Base-by-base conservation (phyloP, 2,888 invertebrate genomes). In the Himalopsyche japonica region DNA sequence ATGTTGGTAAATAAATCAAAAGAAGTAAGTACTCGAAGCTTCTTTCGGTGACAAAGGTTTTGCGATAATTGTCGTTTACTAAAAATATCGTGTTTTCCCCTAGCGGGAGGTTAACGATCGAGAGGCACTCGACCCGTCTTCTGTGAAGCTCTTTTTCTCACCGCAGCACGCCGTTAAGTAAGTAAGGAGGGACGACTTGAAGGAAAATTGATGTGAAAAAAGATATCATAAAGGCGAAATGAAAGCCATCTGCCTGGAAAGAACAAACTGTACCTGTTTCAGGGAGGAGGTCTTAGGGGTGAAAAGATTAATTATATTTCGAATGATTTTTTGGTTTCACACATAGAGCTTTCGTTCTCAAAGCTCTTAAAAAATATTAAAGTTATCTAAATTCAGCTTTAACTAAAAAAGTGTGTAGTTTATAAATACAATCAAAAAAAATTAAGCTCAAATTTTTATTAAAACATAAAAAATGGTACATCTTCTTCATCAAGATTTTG, bases 91-190 rank as follows among this genome's bases (percentile, higher is more conserved):
- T 80, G 80, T 80, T 80, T 49, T 57, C 57, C 57, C 32, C 80
- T 30, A 57, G 57, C 57, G 57, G 57, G 48, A 82, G 85, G 85
- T 85, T 85, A 85, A 82, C 80, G 83, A 82, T 80, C 80, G 78
- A 83, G 82, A 78, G 82, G 82, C 81, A 80, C 85, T 85, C 82
- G 85, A 85, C 81, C 84, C 84, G 32, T 57, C 80, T 48, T 57
- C 57, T 49, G n/a, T n/a, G 48, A 20, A 37, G 80, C 47, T 80
- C 80, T 70, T 47, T 76, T 48, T 30, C 79, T 47, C 79, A 49
- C 15, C 81, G 18, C 80, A 24, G 24, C 81, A 49, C 48, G 20
- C 82, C 49, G 81, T 79, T 82, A 85, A 85, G 82, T 85, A 76
- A 80, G 80, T 82, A 82, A 82, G 76, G 76, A 80, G 82, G 57